phyloP scores from a whole-genome alignment of 2,113 vertebrate species.

The Mastomys coucha region DNA sequence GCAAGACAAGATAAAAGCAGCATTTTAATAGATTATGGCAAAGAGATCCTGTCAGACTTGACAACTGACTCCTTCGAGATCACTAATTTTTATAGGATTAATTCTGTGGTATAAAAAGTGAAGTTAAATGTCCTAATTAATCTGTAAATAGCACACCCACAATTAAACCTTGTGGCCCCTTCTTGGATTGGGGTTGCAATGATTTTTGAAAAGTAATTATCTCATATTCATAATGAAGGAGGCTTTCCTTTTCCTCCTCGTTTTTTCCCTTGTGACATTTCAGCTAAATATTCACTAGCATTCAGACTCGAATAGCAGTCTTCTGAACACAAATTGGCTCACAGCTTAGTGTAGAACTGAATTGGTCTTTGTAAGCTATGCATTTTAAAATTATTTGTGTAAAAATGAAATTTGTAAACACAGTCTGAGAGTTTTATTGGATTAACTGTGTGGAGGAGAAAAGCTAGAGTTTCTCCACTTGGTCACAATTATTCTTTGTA shows the following conservation, averaged over 20 bases:
- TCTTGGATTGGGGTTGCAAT: conserved; percentile 82
- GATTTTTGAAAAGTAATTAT: conserved; percentile 91
- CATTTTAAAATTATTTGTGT: not conserved
- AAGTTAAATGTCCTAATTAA: conserved; percentile 98
- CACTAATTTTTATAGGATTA: conserved; percentile 96
- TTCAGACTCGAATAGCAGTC: conserved; percentile 64
- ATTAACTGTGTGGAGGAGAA: not conserved
- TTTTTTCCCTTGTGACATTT: conserved; percentile 74
- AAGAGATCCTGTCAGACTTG: conserved; percentile 94
- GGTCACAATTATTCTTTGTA: conserved; percentile 10
- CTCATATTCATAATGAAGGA: conserved; percentile 86
- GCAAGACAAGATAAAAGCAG: conserved; percentile 97
- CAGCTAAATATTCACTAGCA: conserved; percentile 81
- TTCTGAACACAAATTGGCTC: conserved; percentile 28
- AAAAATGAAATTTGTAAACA: conserved; percentile 63
- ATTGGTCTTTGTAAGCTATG: not conserved
- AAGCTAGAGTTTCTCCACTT: not conserved
- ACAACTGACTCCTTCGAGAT: conserved; percentile 96
- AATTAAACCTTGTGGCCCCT: conserved; percentile 89
- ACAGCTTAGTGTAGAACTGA: not conserved
- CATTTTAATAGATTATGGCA: conserved; percentile 98
- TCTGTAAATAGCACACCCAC: conserved; percentile 92
- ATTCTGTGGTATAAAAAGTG: conserved; percentile 96
- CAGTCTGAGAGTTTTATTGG: not conserved
- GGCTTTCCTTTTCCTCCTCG: conserved; percentile 49